A percentile compares a stretch with the other conserved stretches of the same genome.
Evolutionary conservation across 2,888 invertebrate species (phyloP).

Genomic region (Harpalus rubripes): DNA sequence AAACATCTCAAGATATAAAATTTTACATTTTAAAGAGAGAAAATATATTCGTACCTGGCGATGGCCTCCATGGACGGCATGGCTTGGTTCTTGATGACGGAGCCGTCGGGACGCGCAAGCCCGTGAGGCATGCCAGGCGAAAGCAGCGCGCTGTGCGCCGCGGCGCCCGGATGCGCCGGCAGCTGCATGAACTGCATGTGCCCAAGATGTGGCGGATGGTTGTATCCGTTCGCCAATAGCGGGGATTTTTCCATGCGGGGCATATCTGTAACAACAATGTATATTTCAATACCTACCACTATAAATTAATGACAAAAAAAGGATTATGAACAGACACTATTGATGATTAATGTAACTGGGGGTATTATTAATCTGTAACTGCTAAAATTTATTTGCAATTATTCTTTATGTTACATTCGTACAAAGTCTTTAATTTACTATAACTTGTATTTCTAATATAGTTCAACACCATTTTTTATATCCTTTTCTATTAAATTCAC

Average conservation of each 20-base stretch:
- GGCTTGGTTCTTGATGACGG: conserved; percentile 89
- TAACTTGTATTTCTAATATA: no score
- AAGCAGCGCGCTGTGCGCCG: conserved; percentile 87
- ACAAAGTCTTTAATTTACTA: no score
- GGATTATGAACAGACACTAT: no score
- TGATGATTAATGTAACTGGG: no score
- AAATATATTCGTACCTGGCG: conserved; percentile 83
- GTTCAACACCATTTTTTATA: no score
- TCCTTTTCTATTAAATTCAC: no score
- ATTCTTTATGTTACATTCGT: no score
- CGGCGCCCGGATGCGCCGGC: conserved; percentile 85
- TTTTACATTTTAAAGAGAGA: no score
- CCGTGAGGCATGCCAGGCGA: conserved; percentile 95
- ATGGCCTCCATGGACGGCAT: conserved; percentile 95
- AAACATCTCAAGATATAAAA: background rate
- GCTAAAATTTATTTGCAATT: no score
- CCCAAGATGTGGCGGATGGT: conserved; percentile 93
- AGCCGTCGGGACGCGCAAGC: conserved; percentile 89
- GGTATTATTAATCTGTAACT: no score
- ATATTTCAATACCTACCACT: no score
- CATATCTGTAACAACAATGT: conserved; percentile 82
- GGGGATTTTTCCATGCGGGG: conserved; percentile 95
- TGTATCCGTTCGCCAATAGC: conserved; percentile 94
- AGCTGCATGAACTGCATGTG: conserved; percentile 98
- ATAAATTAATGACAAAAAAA: no score